phyloP scores from a whole-genome alignment of 2,113 vertebrate species.

The Cairina moschata region DNA sequence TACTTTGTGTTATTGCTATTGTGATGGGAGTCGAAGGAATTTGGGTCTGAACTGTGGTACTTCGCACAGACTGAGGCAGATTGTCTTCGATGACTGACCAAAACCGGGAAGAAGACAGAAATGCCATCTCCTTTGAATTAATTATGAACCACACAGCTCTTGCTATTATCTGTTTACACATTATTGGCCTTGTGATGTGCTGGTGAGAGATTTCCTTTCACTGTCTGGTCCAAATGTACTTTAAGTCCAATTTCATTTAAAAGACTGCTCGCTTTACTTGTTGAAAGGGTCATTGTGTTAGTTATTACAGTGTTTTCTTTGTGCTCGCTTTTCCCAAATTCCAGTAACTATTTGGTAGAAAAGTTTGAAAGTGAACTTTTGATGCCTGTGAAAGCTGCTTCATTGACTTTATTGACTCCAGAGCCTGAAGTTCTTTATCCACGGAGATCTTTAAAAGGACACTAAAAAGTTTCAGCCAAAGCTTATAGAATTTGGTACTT shows the following conservation, averaged over 20 bases:
- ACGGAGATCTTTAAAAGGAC: constrained; percentile 45
- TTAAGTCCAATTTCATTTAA: constrained; percentile 50
- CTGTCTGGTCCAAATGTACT: constrained; percentile 33
- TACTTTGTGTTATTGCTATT: not conserved
- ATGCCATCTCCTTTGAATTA: constrained; percentile 64
- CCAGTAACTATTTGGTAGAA: constrained; percentile 50
- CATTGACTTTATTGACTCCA: constrained; percentile 57
- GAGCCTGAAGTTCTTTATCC: constrained; percentile 42
- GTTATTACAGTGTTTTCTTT: constrained; percentile 67
- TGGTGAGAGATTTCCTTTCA: constrained; percentile 61
- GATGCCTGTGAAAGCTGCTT: constrained; percentile 50
- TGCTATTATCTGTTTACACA: constrained; percentile 60
- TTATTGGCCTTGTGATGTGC: constrained; percentile 53
- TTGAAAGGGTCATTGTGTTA: constrained; percentile 64
- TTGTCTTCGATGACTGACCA: constrained; percentile 13
- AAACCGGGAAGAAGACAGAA: constrained; percentile 30
- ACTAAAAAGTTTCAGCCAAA: constrained; percentile 46
- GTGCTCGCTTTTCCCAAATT: constrained; percentile 34
- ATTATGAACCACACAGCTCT: constrained; percentile 45
- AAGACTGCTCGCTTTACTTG: constrained; percentile 16
- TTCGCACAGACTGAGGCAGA: not conserved
- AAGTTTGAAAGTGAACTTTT: constrained; percentile 58
- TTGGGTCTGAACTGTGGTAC: not conserved
- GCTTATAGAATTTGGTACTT: constrained; percentile 62
- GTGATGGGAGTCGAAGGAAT: not conserved